Conservation (phyloP, 2,113 vertebrate genomes). For the Zosterops borbonicus region DNA sequence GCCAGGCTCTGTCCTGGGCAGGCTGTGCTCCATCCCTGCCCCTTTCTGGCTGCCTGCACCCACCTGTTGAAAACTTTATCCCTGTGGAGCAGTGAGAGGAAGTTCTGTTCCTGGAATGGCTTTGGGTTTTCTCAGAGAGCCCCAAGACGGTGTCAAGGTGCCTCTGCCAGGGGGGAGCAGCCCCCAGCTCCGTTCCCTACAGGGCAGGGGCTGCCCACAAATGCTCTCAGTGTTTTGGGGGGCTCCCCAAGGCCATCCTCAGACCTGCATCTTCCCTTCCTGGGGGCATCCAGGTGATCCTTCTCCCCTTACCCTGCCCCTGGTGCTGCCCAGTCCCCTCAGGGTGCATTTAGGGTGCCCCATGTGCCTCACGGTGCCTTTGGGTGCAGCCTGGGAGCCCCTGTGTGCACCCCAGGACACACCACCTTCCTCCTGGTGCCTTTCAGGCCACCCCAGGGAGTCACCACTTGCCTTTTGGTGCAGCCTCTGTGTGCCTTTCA, state of each 20-base stretch:
- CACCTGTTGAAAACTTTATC: neutral
- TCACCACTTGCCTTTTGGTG: neutral
- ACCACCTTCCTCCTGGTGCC: neutral
- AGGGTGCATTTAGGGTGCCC: neutral
- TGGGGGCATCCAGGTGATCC: neutral
- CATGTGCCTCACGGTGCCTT: rapidly evolving
- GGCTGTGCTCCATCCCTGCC: neutral
- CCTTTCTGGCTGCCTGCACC: neutral
- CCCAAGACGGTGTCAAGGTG: rapidly evolving
- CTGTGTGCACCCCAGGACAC: neutral
- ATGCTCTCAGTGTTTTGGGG: neutral
- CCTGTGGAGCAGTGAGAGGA: neutral
- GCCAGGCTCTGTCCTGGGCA: neutral
- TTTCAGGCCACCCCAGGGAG: neutral
- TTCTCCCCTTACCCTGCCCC: neutral
- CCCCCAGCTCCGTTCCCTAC: neutral
- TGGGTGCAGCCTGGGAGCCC: neutral
- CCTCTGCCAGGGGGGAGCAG: neutral
- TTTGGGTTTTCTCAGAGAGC: neutral
- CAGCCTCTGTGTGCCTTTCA: neutral
- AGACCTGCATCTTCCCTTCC: neutral
- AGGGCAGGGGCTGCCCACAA: rapidly evolving
- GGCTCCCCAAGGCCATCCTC: neutral
- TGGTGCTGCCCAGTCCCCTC: neutral
- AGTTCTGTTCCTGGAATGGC: neutral